phyloP scores from a whole-genome alignment of 2,797 vertebrate species.

The Artibeus lituratus region DNA sequence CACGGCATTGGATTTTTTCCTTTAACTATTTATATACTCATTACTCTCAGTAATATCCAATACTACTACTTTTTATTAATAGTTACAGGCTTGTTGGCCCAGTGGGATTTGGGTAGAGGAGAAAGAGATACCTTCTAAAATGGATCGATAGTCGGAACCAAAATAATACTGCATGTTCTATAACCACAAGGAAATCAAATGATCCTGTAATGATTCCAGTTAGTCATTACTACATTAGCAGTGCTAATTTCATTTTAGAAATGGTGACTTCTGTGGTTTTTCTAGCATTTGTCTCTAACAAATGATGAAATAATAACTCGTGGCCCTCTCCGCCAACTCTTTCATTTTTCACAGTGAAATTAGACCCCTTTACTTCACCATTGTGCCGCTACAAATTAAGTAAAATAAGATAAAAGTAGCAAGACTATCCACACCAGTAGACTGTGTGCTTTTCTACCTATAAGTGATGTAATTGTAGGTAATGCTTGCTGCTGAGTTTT shows the following conservation, averaged over 20 bases:
- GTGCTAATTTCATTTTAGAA: slow-evolving; percentile 74
- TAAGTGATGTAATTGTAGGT: slow-evolving; percentile 32
- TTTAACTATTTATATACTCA: slow-evolving; percentile 58
- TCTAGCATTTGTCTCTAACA: slow-evolving; percentile 73
- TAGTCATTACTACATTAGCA: slow-evolving; percentile 69
- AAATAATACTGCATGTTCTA: slow-evolving; percentile 72
- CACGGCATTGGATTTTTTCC: slow-evolving; percentile 62
- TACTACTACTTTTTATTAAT: slow-evolving; percentile 57
- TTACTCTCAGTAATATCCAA: slow-evolving; percentile 52
- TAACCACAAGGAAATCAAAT: slow-evolving; percentile 66
- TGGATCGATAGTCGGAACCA: slow-evolving; percentile 69
- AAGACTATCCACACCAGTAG: slow-evolving; percentile 3
- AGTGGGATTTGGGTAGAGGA: slow-evolving; percentile 44
- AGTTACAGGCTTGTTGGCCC: slow-evolving; percentile 69
- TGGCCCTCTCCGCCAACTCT: slow-evolving; percentile 65
- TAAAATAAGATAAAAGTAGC: slow-evolving; percentile 27
- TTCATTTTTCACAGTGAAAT: slow-evolving; percentile 64
- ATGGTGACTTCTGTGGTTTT: slow-evolving; percentile 71
- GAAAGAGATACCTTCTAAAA: slow-evolving; percentile 66
- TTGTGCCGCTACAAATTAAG: slow-evolving; percentile 37
- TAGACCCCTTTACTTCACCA: slow-evolving; percentile 58
- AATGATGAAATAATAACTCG: slow-evolving; percentile 65
- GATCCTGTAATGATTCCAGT: slow-evolving; percentile 67
- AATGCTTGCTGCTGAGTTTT: not conserved
- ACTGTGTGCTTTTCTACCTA: slow-evolving; percentile 21